Base-by-base conservation (phyloP, 1,140 invertebrate genomes). In the Camponotus vicinus region DNA sequence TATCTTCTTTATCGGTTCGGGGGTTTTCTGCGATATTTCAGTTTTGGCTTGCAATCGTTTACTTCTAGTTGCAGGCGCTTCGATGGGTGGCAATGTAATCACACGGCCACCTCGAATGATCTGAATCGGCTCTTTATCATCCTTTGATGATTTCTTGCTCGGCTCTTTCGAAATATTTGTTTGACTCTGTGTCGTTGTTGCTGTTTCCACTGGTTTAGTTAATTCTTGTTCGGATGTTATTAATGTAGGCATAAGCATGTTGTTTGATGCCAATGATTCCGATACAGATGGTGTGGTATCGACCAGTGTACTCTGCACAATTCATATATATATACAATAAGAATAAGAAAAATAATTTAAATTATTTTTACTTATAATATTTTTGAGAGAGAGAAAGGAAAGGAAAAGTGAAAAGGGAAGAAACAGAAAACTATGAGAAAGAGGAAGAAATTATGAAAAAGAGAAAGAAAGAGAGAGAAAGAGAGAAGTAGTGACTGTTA, bases 1-100 rank as follows among this genome's bases (percentile, higher is more conserved):
- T 1, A 69, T 61, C 59, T 86, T 90, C 66, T 92, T 92, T 0
- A 37, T 34, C 0, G 61, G 2, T n/a, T 90, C 90, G 0, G 73
- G 27, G 2, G 52, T 40, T 55, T 87, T 91, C 59, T 91, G 85
- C 4, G 64, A 21, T n/a, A 85, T 34, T 40, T 93, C 93, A 45
- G 86, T 86, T 85, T 94, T 95, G 0, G 92, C 88, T 79, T 95
- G 95, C 8, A 95, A 93, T 59, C 94, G 82, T 88, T 95, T 96
- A 87, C 96, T 96, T 71, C 97, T 93, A 1, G 97, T 97, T 11
- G 97, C 96, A n/a, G 97, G 97, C 40, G 97, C 96, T 95, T 98
- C 97, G 61, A 98, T 97, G 1, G 97, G 97, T 21, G 97, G 97
- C 80, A 98, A 93, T 7, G 97, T 97, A 71, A 98, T 97, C 27